Evolutionary conservation across 2,797 vertebrate genomes (phyloP).

Genomic region (Novumbra hubbsi): DNA sequence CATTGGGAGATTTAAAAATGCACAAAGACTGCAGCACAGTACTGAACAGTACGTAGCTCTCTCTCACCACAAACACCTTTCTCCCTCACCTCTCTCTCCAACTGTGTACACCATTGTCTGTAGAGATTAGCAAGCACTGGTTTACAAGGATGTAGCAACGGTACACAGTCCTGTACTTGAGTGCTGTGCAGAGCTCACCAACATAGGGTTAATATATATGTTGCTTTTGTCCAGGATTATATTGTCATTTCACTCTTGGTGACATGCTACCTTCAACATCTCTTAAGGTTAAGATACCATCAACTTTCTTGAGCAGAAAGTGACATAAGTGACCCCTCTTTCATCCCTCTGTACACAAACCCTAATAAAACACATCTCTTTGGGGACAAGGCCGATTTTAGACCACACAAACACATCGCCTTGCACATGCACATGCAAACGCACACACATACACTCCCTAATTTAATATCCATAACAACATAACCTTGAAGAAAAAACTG

Average conservation of each 20-base stretch:
- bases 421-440: slow-evolving; percentile 36
- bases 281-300: background rate
- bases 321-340: slow-evolving; percentile 51
- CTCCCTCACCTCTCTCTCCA: slow-evolving; percentile 3
- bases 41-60: slow-evolving; percentile 17
- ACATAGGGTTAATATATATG: slow-evolving; percentile 12
- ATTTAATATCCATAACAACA: slow-evolving; percentile 86
- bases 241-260: slow-evolving; percentile 14
- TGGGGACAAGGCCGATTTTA: slow-evolving; percentile 66
- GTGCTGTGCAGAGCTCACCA: background rate
- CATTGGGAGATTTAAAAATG: slow-evolving; percentile 53
- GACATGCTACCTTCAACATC: background rate
- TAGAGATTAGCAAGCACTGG: slow-evolving; percentile 10
- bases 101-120: slow-evolving; percentile 8
- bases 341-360: slow-evolving; percentile 55
- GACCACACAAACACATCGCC: slow-evolving; percentile 54
- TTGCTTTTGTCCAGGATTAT: slow-evolving; percentile 3
- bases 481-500: slow-evolving; percentile 86
- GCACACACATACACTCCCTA: slow-evolving; percentile 67
- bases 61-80: slow-evolving; percentile 21
- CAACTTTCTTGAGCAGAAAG: background rate
- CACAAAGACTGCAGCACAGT: slow-evolving; percentile 12
- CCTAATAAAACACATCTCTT: slow-evolving; percentile 66
- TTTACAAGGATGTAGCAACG: slow-evolving; percentile 13
- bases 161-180: background rate